These are phyloP conservation scores for Morpho deidamia DNA, from an alignment of 2,888 invertebrate species.

Conservation along the genomic window DNA sequence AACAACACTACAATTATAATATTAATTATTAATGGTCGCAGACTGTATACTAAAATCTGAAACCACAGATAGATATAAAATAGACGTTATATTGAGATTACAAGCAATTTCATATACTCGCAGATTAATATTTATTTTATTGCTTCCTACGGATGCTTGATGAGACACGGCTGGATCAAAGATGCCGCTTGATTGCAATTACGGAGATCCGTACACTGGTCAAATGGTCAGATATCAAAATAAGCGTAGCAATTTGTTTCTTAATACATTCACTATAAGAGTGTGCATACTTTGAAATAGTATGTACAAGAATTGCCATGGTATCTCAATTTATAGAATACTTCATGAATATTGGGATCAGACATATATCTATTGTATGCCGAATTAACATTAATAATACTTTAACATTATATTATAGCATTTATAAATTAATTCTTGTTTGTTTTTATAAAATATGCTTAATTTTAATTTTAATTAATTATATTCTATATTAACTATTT, in stretches of 20 bases:
- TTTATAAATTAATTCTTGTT: too few relatives aligned
- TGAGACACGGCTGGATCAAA: constrained; percentile 27
- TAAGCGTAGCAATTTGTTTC: background rate
- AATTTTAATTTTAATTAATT: too few relatives aligned
- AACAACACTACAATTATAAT: too few relatives aligned
- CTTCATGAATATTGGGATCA: background rate
- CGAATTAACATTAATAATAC: background rate
- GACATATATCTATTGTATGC: background rate
- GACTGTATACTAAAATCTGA: background rate
- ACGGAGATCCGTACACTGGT: constrained; percentile 16
- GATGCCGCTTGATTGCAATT: constrained; percentile 26
- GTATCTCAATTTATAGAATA: background rate
- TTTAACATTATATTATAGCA: too few relatives aligned
- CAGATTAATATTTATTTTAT: constrained; percentile 31
- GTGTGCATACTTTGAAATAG: background rate
- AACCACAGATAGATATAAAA: background rate
- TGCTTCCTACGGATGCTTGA: constrained; percentile 28
- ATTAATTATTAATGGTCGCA: background rate
- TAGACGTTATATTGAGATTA: constrained; percentile 11
- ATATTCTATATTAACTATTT: too few relatives aligned
- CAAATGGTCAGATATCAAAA: background rate
- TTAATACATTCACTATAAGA: background rate
- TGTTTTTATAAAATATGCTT: too few relatives aligned
- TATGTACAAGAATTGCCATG: background rate
- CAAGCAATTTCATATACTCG: constrained; percentile 11